Evolutionary conservation across 2,888 invertebrate genomes (phyloP).

Genomic region (Oligia latruncula): DNA sequence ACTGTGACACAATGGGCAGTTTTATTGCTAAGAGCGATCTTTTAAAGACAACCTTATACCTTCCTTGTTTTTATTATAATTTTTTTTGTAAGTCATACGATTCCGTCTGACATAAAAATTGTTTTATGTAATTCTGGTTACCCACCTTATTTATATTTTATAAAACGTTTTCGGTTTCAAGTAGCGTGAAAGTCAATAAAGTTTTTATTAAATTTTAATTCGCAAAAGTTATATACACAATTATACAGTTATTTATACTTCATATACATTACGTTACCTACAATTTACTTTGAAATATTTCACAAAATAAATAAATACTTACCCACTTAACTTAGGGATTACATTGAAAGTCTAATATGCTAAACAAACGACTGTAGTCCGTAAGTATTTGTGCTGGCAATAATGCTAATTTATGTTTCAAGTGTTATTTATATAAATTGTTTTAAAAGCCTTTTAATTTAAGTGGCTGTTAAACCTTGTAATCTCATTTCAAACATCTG

Average conservation of each 20-base stretch:
- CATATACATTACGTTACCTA: slow-evolving; percentile 4
- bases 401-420: slow-evolving; percentile 60
- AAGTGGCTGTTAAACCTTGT: slow-evolving; percentile 43
- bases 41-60: neutral
- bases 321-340: slow-evolving; percentile 51
- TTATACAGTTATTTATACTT: neutral
- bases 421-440: slow-evolving; percentile 61
- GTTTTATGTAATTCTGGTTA: neutral
- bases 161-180: slow-evolving; percentile 4
- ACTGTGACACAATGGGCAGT: neutral
- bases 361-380: slow-evolving; percentile 60
- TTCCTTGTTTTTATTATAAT: neutral
- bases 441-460: slow-evolving; percentile 53
- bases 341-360: slow-evolving; percentile 62
- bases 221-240: neutral
- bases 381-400: slow-evolving; percentile 57
- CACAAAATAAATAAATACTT: slow-evolving; percentile 46
- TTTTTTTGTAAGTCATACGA: neutral
- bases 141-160: neutral
- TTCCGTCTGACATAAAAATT: too few species aligned
- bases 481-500: slow-evolving; percentile 49
- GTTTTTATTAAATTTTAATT: slow-evolving; percentile 8
- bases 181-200: neutral
- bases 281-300: slow-evolving; percentile 21
- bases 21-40: neutral